Percentiles rank a stretch among this genome's conserved stretches.
phyloP scores from a whole-genome alignment of 2,888 invertebrate genomes.

The Poecilobothrus nobilitatus region DNA sequence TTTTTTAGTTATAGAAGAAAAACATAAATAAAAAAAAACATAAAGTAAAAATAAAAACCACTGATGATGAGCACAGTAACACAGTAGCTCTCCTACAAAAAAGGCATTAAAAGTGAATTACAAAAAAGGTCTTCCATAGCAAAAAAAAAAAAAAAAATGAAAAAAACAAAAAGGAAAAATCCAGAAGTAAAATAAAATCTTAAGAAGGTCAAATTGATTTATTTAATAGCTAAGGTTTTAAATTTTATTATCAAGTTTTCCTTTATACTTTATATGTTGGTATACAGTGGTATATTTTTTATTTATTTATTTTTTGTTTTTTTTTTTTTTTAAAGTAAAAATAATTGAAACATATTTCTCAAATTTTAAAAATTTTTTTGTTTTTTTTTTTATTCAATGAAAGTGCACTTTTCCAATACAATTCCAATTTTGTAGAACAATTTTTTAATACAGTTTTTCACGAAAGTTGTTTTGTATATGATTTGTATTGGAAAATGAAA shows the following conservation, averaged over 20 bases:
- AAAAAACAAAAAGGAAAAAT: background rate
- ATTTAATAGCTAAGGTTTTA: background rate
- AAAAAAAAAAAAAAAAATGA: background rate
- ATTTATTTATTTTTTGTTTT: too few species aligned
- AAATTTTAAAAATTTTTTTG: too few species aligned
- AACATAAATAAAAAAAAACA: background rate
- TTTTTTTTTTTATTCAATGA: too few species aligned
- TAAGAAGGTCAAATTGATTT: background rate
- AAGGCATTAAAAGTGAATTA: background rate
- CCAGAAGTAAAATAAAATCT: background rate
- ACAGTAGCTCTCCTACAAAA: background rate
- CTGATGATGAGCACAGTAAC: background rate
- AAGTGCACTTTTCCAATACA: too few species aligned
- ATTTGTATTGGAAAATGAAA: too few species aligned
- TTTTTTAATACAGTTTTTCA: too few species aligned
- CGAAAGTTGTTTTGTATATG: too few species aligned
- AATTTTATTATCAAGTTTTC: background rate
- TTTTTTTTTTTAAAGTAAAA: too few species aligned
- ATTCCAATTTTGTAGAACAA: too few species aligned
- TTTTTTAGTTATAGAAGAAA: background rate
- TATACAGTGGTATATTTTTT: too few species aligned
- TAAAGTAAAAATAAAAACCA: background rate
- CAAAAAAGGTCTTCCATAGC: background rate
- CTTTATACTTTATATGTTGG: background rate
- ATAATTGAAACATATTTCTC: too few species aligned